phyloP scores from a whole-genome alignment of 2,888 invertebrate genomes.

The Mythimna pallens region DNA sequence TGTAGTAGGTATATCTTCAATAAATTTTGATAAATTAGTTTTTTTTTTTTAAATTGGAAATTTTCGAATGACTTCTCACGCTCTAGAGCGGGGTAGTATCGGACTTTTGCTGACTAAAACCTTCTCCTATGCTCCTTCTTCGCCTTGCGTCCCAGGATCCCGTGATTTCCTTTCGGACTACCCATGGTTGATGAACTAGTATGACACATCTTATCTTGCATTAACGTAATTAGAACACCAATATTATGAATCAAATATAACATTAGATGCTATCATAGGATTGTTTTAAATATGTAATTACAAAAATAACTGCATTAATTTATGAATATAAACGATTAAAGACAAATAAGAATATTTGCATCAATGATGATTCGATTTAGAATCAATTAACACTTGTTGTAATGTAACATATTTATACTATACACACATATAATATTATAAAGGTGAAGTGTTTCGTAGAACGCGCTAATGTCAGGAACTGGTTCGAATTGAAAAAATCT shows the following conservation, averaged over 20 bases:
- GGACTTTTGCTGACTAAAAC: too few relatives aligned
- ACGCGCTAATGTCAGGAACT: too few relatives aligned
- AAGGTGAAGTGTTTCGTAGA: too few relatives aligned
- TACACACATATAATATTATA: too few relatives aligned
- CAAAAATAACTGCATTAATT: slow-evolving; percentile 11
- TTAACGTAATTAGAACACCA: slow-evolving; percentile 15
- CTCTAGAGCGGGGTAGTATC: too few relatives aligned
- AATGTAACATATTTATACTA: slow-evolving; percentile 6
- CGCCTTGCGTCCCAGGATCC: too few relatives aligned
- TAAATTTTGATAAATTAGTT: neutral
- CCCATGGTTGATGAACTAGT: neutral
- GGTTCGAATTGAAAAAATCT: too few relatives aligned
- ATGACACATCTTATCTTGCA: slow-evolving; percentile 1
- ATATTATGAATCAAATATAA: slow-evolving; percentile 21
- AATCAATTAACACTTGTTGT: slow-evolving; percentile 2
- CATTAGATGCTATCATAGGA: slow-evolving; percentile 23
- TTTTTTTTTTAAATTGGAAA: too few relatives aligned
- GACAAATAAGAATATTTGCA: neutral
- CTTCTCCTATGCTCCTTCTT: too few relatives aligned
- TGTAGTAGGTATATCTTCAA: neutral
- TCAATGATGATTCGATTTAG: neutral
- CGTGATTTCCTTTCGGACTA: too few relatives aligned
- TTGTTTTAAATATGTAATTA: slow-evolving; percentile 9
- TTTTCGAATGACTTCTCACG: too few relatives aligned
- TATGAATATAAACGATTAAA: slow-evolving; percentile 1